phyloP scores from a whole-genome alignment of 2,113 vertebrate genomes.

The Brachyhypopomus gauderio region DNA sequence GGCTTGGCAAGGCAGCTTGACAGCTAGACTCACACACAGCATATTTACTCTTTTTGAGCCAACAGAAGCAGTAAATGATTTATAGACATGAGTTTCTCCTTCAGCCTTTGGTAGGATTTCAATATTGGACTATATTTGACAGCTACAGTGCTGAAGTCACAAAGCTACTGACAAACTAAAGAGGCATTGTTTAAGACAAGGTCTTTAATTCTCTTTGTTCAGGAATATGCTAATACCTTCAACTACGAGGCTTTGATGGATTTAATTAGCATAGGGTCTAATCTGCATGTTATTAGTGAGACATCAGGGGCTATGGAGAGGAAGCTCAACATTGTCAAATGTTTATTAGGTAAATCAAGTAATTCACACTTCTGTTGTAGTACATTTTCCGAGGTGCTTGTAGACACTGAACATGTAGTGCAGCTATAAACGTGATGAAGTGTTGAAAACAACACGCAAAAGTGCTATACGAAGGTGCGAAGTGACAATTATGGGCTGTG shows the following conservation, averaged over 20 bases:
- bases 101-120: not conserved
- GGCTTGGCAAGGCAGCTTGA: not conserved
- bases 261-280: constrained; percentile 44
- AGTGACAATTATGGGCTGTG: constrained; percentile 13
- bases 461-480: not conserved
- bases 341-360: not conserved
- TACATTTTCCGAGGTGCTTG: not conserved
- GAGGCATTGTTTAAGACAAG: constrained; percentile 6
- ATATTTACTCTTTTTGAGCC: constrained; percentile 6
- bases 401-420: not conserved
- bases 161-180: not conserved
- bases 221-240: constrained; percentile 20
- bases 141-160: not conserved
- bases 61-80: not conserved
- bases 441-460: not conserved
- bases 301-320: constrained; percentile 19
- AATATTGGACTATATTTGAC: not conserved
- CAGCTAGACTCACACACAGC: not conserved
- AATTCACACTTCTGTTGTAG: not conserved
- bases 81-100: not conserved
- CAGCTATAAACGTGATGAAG: not conserved
- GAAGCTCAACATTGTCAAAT: constrained; percentile 17
- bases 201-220: constrained; percentile 6
- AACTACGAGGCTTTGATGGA: constrained; percentile 48
- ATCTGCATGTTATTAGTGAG: constrained; percentile 43